Evolutionary conservation across 2,797 vertebrate genomes (phyloP).

Genomic region (Alosa sapidissima): DNA sequence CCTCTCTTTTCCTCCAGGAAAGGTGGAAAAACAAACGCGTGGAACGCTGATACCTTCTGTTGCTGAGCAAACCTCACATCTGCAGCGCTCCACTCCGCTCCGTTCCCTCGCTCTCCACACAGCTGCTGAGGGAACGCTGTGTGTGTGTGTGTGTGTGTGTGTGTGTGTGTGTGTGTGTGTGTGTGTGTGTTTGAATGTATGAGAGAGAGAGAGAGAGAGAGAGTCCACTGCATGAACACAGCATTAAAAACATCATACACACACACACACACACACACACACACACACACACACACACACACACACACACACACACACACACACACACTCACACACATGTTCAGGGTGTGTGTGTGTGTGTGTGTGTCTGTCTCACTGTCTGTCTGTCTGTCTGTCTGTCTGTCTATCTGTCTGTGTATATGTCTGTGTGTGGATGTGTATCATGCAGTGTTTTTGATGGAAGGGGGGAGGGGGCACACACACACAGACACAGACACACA

Average conservation of each 20-base stretch:
- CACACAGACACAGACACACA: not conserved
- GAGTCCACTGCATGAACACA: constrained; percentile 40
- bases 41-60: constrained; percentile 78
- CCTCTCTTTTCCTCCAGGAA: constrained; percentile 78
- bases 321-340: not conserved
- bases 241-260: not conserved
- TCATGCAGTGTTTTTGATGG: constrained; percentile 18
- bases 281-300: no score
- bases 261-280: not conserved
- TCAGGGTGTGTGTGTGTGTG: not conserved
- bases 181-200: not conserved
- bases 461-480: not conserved
- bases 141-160: constrained; percentile 18
- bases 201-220: no score
- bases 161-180: not conserved
- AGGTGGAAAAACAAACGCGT: constrained; percentile 81
- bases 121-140: constrained; percentile 21
- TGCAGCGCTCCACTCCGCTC: constrained; percentile 73
- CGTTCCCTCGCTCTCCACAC: constrained; percentile 63
- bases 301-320: not conserved
- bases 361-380: not conserved
- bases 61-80: constrained; percentile 77
- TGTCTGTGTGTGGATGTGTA: not conserved
- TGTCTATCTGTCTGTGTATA: not conserved
- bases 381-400: not conserved